These are phyloP conservation scores for Thera obeliscata DNA, from an alignment of 2,888 invertebrate species.

Conservation along the genomic window DNA sequence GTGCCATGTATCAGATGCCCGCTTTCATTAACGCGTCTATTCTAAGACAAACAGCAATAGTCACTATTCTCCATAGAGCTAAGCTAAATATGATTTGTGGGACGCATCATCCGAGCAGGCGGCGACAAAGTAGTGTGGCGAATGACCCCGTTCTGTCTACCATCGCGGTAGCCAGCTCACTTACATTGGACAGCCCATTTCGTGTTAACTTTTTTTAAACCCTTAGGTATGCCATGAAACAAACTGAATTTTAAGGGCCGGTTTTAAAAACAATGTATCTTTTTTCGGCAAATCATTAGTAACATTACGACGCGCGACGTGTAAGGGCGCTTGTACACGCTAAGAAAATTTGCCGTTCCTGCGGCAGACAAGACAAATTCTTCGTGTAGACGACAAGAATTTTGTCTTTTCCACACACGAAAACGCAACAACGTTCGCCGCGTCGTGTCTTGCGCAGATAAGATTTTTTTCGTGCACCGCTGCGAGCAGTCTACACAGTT, in stretches of 20 bases:
- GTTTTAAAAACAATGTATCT: too few species aligned
- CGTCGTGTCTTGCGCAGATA: too few species aligned
- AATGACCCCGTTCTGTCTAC: conserved; percentile 68
- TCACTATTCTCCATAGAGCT: conserved; percentile 67
- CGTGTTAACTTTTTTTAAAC: conserved; percentile 36
- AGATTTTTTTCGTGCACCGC: too few species aligned
- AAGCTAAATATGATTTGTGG: conserved; percentile 79
- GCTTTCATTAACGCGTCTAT: conserved; percentile 68
- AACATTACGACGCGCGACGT: too few species aligned
- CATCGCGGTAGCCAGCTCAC: conserved; percentile 47
- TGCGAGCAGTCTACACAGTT: too few species aligned
- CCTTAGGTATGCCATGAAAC: conserved; percentile 8
- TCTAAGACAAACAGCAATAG: conserved; percentile 72
- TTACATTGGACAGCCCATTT: conserved; percentile 44
- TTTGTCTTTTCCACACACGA: too few species aligned
- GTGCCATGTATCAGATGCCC: conserved; percentile 59
- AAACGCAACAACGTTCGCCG: too few species aligned
- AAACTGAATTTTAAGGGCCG: conserved; percentile 3
- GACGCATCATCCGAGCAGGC: conserved; percentile 63
- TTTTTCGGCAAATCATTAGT: too few species aligned
- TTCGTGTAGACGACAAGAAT: too few species aligned
- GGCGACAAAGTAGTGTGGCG: conserved; percentile 62
- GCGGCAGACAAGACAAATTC: too few species aligned
- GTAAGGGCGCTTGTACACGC: too few species aligned
- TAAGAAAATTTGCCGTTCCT: too few species aligned